phyloP scores from a whole-genome alignment of 2,797 vertebrate species.

The Takifugu rubripes region DNA sequence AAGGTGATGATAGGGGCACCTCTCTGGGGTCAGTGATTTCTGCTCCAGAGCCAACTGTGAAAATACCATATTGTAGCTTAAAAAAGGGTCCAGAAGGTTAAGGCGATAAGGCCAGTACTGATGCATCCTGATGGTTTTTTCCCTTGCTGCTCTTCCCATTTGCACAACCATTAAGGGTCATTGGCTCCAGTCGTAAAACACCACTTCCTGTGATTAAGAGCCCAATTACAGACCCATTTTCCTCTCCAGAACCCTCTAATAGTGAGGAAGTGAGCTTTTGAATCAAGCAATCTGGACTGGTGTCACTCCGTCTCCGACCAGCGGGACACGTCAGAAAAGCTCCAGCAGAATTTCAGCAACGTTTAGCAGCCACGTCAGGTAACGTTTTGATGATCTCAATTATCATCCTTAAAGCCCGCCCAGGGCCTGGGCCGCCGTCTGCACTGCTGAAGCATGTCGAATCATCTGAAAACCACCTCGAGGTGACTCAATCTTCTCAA shows the following conservation, averaged over 20 bases:
- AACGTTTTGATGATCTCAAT: background rate
- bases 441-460: background rate
- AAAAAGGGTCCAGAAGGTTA: constrained; percentile 25
- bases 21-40: constrained; percentile 24
- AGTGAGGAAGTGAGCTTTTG: constrained; percentile 21
- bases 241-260: constrained; percentile 25
- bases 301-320: background rate
- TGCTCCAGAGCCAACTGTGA: constrained; percentile 29
- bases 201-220: constrained; percentile 64
- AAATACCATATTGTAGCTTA: constrained; percentile 2
- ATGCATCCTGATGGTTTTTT: constrained; percentile 21
- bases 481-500: too few species aligned
- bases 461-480: too few species aligned
- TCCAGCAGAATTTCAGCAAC: background rate
- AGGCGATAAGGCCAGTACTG: too few species aligned
- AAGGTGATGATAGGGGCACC: constrained; percentile 35
- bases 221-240: constrained; percentile 53
- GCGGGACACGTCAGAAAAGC: background rate
- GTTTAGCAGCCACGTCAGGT: too few species aligned
- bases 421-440: background rate
- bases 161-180: constrained; percentile 38
- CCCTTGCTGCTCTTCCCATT: constrained; percentile 9
- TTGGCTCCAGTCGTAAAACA: constrained; percentile 47
- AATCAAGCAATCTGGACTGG: constrained; percentile 21
- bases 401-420: background rate